These are phyloP conservation scores for Unio delphinus DNA, from an alignment of 2,888 invertebrate genomes.

Conservation along the genomic window DNA sequence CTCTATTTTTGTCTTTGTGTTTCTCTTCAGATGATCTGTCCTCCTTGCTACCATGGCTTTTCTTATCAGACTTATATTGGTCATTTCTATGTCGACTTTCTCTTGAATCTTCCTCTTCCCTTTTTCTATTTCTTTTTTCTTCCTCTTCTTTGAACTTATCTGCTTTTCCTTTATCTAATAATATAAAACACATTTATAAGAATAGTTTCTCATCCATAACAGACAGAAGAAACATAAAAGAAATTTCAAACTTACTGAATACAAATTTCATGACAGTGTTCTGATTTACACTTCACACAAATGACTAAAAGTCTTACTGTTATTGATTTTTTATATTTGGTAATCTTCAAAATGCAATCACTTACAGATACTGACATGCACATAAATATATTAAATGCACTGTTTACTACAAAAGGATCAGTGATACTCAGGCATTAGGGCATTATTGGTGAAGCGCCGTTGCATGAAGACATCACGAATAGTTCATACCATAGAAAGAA, in stretches of 20 bases:
- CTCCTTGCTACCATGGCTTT: neutral
- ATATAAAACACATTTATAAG: neutral
- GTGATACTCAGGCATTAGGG: too few relatives aligned
- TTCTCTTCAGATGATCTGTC: conserved; percentile 14
- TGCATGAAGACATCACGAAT: too few relatives aligned
- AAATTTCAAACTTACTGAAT: neutral
- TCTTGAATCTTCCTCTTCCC: conserved; percentile 5
- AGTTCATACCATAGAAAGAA: too few relatives aligned
- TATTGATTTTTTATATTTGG: too few relatives aligned
- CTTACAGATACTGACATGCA: too few relatives aligned
- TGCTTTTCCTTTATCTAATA: conserved; percentile 49
- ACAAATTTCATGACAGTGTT: neutral
- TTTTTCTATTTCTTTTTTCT: conserved; percentile 20
- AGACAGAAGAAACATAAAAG: neutral
- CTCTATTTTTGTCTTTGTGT: conserved; percentile 19
- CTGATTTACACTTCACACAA: neutral
- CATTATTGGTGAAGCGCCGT: too few relatives aligned
- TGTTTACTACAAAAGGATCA: too few relatives aligned
- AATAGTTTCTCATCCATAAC: neutral
- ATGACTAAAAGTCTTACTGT: neutral
- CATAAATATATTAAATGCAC: too few relatives aligned
- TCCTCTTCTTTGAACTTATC: conserved; percentile 47
- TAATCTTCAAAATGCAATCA: too few relatives aligned
- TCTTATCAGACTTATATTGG: conserved; percentile 9
- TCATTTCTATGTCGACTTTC: conserved; percentile 8